Base-by-base conservation (phyloP, 2,797 vertebrate species). In the Spea hammondii region DNA sequence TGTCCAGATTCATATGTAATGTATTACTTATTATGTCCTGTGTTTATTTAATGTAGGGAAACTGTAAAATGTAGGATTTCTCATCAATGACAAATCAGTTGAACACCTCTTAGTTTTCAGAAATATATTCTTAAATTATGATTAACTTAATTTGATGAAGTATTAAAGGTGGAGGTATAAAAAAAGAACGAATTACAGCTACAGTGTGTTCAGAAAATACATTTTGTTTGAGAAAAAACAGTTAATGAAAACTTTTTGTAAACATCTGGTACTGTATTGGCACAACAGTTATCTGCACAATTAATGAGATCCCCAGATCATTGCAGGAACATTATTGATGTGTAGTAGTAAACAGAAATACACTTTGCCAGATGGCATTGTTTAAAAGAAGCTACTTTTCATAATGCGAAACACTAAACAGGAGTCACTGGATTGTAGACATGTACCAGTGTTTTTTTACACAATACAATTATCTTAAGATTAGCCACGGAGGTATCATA, bases 241-340 rank as follows among this genome's bases (percentile, higher is more conserved):
- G 75, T 82, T 74, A 60, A 77, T 64, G 13, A 62, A 77, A 77
- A 65, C 53, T 65, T 84, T 70, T 59, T 83, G 82, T 59, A 83
- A 84, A 82, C 55, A 76, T 83, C 80, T 86, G 78, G 74, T 76
- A 77, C 73, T 53, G 66, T 77, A 72, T 82, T 82, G 79, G 75
- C 79, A 74, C 70, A 82, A 60, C 57, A 64, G 64, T 71, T 83
- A 84, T 82, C 83, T 79, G 70, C 74, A 79, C 78, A 83, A 84
- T 76, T 80, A 85, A 85, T 83, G 83, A 83, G 79, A 74, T 77
- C 79, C 80, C 80, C 83, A 66, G 76, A 81, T 72, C 78, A 77
- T 83, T 77, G 76, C 78, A 82, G 76, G 70, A 82, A 85, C 77
- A 84, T 83, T 78, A 85, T 83, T 85, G 78, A 83, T 51, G 76